Conservation (phyloP, 2,797 vertebrate genomes). For the Coregonus suidteri region DNA sequence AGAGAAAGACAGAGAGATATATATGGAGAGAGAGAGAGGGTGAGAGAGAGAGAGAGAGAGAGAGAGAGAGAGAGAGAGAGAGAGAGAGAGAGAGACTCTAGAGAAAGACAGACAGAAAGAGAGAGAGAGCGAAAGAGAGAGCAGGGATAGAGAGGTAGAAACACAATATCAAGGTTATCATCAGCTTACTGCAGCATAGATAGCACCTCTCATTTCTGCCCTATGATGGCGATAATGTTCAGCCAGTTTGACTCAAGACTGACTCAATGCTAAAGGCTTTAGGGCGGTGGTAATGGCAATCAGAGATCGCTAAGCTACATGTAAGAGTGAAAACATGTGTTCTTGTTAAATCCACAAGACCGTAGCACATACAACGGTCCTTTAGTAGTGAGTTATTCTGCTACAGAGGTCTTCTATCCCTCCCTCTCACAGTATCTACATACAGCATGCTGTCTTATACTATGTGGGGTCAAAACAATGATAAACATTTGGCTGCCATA, state of each 20-base stretch:
- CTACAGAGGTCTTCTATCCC: background rate
- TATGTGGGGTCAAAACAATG: constrained; percentile 77
- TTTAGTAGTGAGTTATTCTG: background rate
- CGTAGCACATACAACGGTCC: constrained; percentile 6
- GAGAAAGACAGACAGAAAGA: background rate
- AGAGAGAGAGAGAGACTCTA: background rate
- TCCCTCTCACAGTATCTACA: constrained; percentile 32
- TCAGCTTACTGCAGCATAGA: constrained; percentile 59
- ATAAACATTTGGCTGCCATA: constrained; percentile 77
- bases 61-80: constrained; percentile 28
- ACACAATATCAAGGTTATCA: constrained; percentile 54
- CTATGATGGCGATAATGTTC: constrained; percentile 28
- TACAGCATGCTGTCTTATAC: constrained; percentile 71
- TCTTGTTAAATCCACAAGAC: constrained; percentile 14
- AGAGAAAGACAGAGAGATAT: too few species aligned
- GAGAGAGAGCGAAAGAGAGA: background rate
- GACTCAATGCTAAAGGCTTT: constrained; percentile 40
- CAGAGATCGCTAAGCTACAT: constrained; percentile 22
- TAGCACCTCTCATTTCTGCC: constrained; percentile 61
- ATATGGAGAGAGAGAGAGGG: background rate
- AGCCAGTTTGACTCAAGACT: constrained; percentile 30
- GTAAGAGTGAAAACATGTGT: constrained; percentile 22
- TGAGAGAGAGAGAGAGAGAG: constrained; percentile 15
- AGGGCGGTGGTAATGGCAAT: constrained; percentile 11
- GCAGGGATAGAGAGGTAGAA: constrained; percentile 14